Percentiles rank a stretch among this genome's conserved stretches.
Conservation (phyloP, 2,113 vertebrate genomes). For the Geococcyx californianus region DNA sequence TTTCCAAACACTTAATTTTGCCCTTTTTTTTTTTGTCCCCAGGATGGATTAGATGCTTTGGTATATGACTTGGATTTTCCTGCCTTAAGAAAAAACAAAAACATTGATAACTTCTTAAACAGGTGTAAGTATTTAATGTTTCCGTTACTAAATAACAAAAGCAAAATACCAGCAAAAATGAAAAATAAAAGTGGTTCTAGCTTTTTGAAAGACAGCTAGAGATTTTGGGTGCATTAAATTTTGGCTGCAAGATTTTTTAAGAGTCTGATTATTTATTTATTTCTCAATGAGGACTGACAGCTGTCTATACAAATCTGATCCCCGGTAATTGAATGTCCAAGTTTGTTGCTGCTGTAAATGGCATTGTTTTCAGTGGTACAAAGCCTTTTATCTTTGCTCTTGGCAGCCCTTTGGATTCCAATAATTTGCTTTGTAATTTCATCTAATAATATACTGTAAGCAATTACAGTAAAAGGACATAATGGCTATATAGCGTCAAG, state of each 20-base stretch:
- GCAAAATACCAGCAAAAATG: background rate
- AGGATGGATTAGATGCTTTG: constrained; percentile 98
- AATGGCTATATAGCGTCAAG: background rate
- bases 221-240: background rate
- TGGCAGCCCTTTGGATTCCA: background rate
- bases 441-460: background rate
- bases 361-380: background rate
- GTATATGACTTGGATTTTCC: constrained; percentile 99
- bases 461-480: background rate
- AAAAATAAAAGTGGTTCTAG: background rate
- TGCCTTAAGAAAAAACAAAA: constrained; percentile 99
- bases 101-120: constrained; percentile 99
- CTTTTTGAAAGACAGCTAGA: background rate
- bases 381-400: background rate
- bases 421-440: background rate
- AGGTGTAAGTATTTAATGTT: constrained; percentile 91
- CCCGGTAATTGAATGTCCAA: background rate
- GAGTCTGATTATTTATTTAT: background rate
- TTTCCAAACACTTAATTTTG: constrained; percentile 11
- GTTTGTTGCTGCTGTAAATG: background rate
- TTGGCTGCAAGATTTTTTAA: background rate
- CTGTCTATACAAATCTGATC: background rate
- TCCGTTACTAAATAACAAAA: background rate
- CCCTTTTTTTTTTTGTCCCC: background rate
- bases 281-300: background rate